Evolutionary conservation across 2,113 vertebrate species (phyloP), one percentile per base, ranked within the genome.

Genomic region (Myotis davidii): DNA sequence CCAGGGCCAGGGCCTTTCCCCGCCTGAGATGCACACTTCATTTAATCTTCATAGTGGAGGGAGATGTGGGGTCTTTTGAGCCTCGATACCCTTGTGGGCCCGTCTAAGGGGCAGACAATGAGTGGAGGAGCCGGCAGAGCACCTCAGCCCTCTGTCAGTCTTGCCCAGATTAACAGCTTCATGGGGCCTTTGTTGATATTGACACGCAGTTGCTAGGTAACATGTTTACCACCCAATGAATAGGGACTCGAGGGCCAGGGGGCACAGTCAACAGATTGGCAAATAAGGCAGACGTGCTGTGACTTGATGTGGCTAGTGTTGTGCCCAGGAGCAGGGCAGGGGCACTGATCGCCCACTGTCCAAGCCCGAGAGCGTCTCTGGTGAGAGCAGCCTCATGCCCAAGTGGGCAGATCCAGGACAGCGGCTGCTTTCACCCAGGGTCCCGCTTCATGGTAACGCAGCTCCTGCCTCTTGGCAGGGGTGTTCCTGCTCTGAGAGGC

Each of bases 191-290:
- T 99, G 98, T 99, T 99, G 98, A 98, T 99, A 98, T 99, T 98
- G 98, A 98, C 98, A 98, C 97, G 98, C 91, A 72, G 98, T 98
- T 99, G 98, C 98, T 98, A 98, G 97, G 98, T 96, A 97, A 98
- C 98, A 87, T 98, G 98, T 98, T 99, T 98, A 98, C 98, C 83
- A 93, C 97, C 97, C 98, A 97, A 96, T 98, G 98, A 98, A 99
- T 98, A 98, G 98, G 97, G 97, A 89, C 98, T 98, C 88, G 94
- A 98, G 98, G 98, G 98, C 98, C 98, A 96, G 98, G 98, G 98
- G 97, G 98, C 98, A 98, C 98, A 98, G 98, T 98, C 98, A 98
- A 98, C 98, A 98, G 98, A 98, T 98, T 98, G 98, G 98, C 98
- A 98, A 98, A 99, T 98, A 98, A 98, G 98, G 97, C 95, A 93